Evolutionary conservation across 1,140 invertebrate species (phyloP).

Genomic region (Streblospio benedicti): DNA sequence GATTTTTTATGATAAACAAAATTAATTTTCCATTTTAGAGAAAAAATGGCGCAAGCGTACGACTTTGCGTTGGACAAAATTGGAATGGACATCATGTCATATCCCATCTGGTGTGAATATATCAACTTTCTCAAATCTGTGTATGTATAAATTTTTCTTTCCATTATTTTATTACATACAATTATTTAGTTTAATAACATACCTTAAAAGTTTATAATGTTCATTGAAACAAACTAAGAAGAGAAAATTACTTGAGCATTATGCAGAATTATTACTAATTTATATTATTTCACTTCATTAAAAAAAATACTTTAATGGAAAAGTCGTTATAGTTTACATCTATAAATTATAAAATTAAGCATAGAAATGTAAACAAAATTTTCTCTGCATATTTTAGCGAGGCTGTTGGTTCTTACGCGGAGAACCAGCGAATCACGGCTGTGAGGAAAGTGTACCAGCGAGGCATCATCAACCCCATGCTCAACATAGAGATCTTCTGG

Average conservation of each 20-base stretch:
- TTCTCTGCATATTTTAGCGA: constrained; percentile 55
- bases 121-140: constrained; percentile 94
- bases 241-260: too few relatives aligned
- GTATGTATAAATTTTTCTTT: constrained; percentile 42
- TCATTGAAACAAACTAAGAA: too few relatives aligned
- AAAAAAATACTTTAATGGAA: too few relatives aligned
- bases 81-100: constrained; percentile 93
- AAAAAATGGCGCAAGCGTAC: constrained; percentile 99
- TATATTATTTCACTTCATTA: too few relatives aligned
- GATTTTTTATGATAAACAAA: too few relatives aligned
- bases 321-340: too few relatives aligned
- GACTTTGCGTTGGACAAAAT: constrained; percentile 99
- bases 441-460: constrained; percentile 92
- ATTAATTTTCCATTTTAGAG: constrained; percentile 58
- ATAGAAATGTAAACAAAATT: too few relatives aligned
- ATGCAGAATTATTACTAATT: too few relatives aligned
- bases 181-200: too few relatives aligned
- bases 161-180: background rate
- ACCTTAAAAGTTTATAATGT: too few relatives aligned
- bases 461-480: constrained; percentile 91
- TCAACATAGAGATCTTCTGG: constrained; percentile 95
- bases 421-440: constrained; percentile 97
- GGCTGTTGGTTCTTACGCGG: constrained; percentile 94
- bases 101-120: constrained; percentile 95
- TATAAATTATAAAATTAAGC: too few relatives aligned